Conservation (phyloP, 2,888 invertebrate genomes). For the Coenonympha glycerion region DNA sequence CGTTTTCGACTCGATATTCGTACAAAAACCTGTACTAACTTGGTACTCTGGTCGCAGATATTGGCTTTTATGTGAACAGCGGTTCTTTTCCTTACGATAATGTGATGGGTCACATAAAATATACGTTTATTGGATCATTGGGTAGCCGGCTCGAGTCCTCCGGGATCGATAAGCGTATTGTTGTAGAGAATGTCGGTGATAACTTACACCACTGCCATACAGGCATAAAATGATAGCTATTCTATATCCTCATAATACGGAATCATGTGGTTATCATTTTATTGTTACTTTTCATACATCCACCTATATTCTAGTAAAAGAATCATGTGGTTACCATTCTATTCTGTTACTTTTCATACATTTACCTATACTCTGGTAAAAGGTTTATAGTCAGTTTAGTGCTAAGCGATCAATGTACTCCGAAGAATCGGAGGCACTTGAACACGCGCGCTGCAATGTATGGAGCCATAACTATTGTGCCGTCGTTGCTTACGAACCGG, state of each 20-base stretch:
- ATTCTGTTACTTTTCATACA: background rate
- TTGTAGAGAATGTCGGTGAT: background rate
- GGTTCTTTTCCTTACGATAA: background rate
- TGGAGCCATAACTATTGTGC: slow-evolving; percentile 11
- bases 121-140: background rate
- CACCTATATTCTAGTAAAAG: too few relatives aligned
- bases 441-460: slow-evolving; percentile 26
- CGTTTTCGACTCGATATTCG: too few relatives aligned
- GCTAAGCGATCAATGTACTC: slow-evolving; percentile 13
- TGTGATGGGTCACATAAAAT: background rate
- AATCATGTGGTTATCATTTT: too few relatives aligned
- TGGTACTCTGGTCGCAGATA: background rate
- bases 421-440: slow-evolving; percentile 32
- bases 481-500: slow-evolving; percentile 15
- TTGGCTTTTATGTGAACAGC: background rate
- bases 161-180: background rate
- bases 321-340: too few relatives aligned
- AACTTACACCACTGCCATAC: background rate
- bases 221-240: too few relatives aligned
- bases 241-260: too few relatives aligned
- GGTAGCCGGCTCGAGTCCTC: background rate
- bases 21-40: too few relatives aligned
- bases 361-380: background rate
- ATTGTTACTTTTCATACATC: background rate
- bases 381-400: slow-evolving; percentile 1